Base-by-base conservation (phyloP, 2,113 vertebrate genomes). In the Dermatemys mawii region DNA sequence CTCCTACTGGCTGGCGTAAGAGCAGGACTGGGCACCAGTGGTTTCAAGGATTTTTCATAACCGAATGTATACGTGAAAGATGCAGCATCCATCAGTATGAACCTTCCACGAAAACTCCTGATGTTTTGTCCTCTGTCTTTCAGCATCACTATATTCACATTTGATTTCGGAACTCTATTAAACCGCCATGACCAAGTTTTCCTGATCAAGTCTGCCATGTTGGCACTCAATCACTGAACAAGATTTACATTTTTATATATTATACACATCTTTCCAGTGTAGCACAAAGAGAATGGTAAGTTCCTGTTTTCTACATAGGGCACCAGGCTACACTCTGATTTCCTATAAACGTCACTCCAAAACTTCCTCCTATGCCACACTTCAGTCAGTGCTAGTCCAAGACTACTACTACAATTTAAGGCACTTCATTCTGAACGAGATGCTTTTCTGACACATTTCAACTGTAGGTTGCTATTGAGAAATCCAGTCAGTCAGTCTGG, bases 381-480 rank as follows among this genome's bases (percentile, higher is more conserved):
- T 97, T 98, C 98, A 98, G 98, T 98, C 98, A 98, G 98, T 98
- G 98, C 98, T 97, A 96, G 97, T 97, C 93, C 55, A 97, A 97
- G 94, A 97, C 96, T 96, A 97, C 96, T 96, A 94, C 97, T 98
- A 97, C 97, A 97, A 96, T 98, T 98, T 99, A 99, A 99, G 98
- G 98, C 98, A 99, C 98, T 98, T 99, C 98, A 98, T 98, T 98
- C 98, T 95, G 98, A 98, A 98, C 93, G 93, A 97, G 97, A 97
- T 82, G 88, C 96, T 96, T 91, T 90, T 94, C 96, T 96, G 95
- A 96, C 92, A 89, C 92, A 87, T 93, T 94, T 93, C 97, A 97
- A 92, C 84, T 91, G 90, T 67, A 89, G 96, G 98, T 97, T 97
- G 97, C 97, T 90, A 29, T 75, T 87, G 94, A 96, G 96, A 97